Base-by-base conservation (phyloP, 2,888 invertebrate species). In the Dugesia japonica region DNA sequence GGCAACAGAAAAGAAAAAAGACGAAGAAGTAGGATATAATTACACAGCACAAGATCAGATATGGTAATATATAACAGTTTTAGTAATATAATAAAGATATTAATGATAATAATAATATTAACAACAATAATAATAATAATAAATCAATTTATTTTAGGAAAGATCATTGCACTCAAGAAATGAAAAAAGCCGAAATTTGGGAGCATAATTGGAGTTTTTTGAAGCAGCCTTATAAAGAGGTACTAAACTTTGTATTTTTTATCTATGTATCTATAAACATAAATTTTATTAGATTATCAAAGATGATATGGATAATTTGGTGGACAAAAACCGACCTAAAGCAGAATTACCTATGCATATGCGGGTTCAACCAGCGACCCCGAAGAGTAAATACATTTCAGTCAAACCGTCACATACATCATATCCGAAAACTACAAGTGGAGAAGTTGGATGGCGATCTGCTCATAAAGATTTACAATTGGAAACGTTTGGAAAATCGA, bases 381-480 rank as follows among this genome's bases (percentile, higher is more conserved):
- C 83, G 0, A 81, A 83, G 42, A 81, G 82, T 42, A 80, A 83
- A 77, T 82, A 82, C 71, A 82, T 83, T 79, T 79, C 80, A 27
- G 83, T 83, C 15, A 79, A 80, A 20, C 83, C 84, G 0, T 83
- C 83, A 0, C 81, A 81, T 0, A 80, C 80, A 74, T 83, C 83
- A 1, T 81, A 82, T 71, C 84, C 84, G 0, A 78, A 78, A 78
- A 83, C 83, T 0, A 82, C 84, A 1, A 80, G 82, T 0, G 80
- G 81, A 38, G 79, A 80, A 71, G 81, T 84, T 20, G 84, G 84
- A 13, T 84, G 84, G 84, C 78, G 84, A 71, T 83, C 83, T 1
- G 80, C 81, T 1, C 80, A 81, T 26, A 77, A 71, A n/a, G 73
- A 76, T 0, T 80, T 82, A 27, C 80, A 80, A 1, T 79, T 84